These are phyloP conservation scores for Poicephalus gulielmi DNA, from an alignment of 2,113 vertebrate genomes.

Conservation along the genomic window DNA sequence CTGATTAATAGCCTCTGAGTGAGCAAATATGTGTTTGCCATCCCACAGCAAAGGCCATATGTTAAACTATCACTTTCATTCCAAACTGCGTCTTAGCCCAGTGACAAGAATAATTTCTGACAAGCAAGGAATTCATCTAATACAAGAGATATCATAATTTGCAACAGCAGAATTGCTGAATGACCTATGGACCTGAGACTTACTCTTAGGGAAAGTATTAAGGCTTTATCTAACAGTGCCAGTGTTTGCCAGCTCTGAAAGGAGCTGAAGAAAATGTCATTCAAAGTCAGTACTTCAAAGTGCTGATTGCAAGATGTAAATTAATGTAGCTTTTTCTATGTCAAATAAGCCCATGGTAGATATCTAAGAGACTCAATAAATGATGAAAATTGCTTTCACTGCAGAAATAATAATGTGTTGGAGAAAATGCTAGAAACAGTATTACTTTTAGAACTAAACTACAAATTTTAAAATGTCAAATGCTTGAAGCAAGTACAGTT, in stretches of 20 bases:
- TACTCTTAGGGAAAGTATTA: constrained; percentile 11
- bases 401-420: not conserved
- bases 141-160: constrained; percentile 52
- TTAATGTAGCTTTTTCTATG: not conserved
- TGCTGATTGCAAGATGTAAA: constrained; percentile 3
- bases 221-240: constrained; percentile 62
- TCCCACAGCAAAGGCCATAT: constrained; percentile 72
- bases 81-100: constrained; percentile 53
- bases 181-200: constrained; percentile 33
- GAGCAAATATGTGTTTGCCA: constrained; percentile 64
- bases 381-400: not conserved
- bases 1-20: constrained; percentile 75
- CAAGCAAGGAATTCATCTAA: constrained; percentile 56
- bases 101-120: constrained; percentile 70
- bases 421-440: not conserved
- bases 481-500: not conserved
- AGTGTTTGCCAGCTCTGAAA: constrained; percentile 48
- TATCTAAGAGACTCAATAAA: not conserved
- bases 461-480: not conserved
- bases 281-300: constrained; percentile 11
- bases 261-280: constrained; percentile 13
- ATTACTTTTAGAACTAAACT: not conserved
- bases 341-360: not conserved
- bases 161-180: constrained; percentile 64
- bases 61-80: constrained; percentile 69